Evolutionary conservation across 2,888 invertebrate genomes (phyloP), one percentile per base, ranked within the genome.

Genomic region (Crocallis elinguaria): DNA sequence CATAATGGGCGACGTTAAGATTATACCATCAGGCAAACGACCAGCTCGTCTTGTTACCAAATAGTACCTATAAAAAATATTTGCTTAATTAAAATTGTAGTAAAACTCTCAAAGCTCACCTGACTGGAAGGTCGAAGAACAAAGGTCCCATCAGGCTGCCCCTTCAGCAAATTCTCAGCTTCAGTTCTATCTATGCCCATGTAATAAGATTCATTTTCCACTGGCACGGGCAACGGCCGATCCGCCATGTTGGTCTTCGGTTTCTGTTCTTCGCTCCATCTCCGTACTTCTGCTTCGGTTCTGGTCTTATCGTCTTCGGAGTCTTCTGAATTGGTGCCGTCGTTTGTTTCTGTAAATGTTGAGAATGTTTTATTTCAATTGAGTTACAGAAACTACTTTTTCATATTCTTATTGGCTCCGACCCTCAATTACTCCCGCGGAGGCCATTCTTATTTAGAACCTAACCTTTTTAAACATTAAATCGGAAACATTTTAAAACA

Each of bases 131-230:
- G 94, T 44, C 93, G 81, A 59, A 94, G 76, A 39, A 94, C 84
- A 63, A 93, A 94, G 0, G 92, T 92, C 6, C 94, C 94, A 71
- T 93, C 93, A n/a, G 93, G 93, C 58, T 92, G 92, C 1, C 92
- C 91, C 44, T 77, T 81, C 64, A 93, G 70, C 50, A 93, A 64
- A 49, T 86, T 85, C 72, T 93, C 93, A 0, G 93, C 93, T 55
- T 87, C 87, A 2, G 75, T 77, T 46, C 94, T 74, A 49, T 92
- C 88, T 50, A 93, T 86, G 60, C 91, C 84, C 88, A 92, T 93
- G 79, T 92, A 93, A 64, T 92, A 93, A 32, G 92, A 82, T 71
- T 93, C 93, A 64, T 86, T 90, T 58, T 92, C 92, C 30, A 92
- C 86, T 0, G 92, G 92, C 55, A 92, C 87, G 0, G 92, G 92